A percentile compares a stretch with the other conserved stretches of the same genome.
phyloP scores from a whole-genome alignment of 2,797 vertebrate genomes.

The Sebastes iracundus region DNA sequence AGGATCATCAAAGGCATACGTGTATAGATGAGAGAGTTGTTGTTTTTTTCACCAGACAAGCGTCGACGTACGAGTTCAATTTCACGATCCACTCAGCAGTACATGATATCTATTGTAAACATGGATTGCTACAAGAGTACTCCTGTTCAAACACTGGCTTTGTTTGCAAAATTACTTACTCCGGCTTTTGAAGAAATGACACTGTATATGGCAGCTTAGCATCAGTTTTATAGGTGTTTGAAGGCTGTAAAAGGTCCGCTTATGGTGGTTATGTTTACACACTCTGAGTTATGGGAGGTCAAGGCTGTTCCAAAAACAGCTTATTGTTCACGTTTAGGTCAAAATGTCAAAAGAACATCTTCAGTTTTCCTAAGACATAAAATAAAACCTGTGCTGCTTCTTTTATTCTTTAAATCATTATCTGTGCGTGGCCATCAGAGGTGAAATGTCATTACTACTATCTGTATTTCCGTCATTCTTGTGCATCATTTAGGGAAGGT shows the following conservation, averaged over 20 bases:
- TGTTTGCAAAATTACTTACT: conserved; percentile 66
- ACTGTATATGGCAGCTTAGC: conserved; percentile 12
- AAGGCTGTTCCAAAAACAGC: conserved; percentile 12
- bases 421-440: not conserved
- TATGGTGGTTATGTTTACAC: conserved; percentile 50
- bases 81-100: conserved; percentile 27
- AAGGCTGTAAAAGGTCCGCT: conserved; percentile 53
- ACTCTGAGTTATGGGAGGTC: conserved; percentile 28
- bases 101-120: conserved; percentile 64
- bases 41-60: conserved; percentile 23
- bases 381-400: not conserved
- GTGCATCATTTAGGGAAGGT: conserved; percentile 49
- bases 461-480: conserved; percentile 37
- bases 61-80: not conserved
- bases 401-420: not conserved
- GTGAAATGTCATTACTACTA: conserved; percentile 23
- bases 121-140: conserved; percentile 57
- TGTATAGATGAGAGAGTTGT: conserved; percentile 4
- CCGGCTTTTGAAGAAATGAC: conserved; percentile 55
- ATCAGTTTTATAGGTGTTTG: conserved; percentile 52
- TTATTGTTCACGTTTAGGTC: not conserved
- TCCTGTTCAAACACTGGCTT: conserved; percentile 62
- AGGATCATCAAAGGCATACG: not conserved
- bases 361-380: not conserved
- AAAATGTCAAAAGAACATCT: not conserved